Evolutionary conservation across 1,140 invertebrate genomes (phyloP).

Genomic region (Hydropsyche tenuis): DNA sequence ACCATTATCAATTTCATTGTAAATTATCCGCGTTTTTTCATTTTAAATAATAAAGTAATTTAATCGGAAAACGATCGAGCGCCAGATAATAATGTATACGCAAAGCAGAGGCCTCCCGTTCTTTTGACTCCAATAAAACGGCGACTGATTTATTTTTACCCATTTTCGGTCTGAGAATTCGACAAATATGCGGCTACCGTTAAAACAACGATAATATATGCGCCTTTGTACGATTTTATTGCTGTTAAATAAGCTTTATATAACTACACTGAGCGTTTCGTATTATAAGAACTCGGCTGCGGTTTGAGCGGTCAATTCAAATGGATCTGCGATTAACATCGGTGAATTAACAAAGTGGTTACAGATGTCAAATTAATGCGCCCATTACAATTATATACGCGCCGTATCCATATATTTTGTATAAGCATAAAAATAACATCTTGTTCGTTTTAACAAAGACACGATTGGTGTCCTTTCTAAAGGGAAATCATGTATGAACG

Average conservation of each 20-base stretch:
- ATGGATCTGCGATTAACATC: not conserved
- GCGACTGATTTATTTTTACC: slow-evolving; percentile 9
- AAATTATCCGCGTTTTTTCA: too few relatives aligned
- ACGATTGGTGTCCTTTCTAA: slow-evolving; percentile 25
- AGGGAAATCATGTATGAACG: slow-evolving; percentile 26
- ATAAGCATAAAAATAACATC: slow-evolving; percentile 3
- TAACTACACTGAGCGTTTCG: not conserved
- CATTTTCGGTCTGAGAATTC: slow-evolving; percentile 1
- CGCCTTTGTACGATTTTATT: slow-evolving; percentile 7
- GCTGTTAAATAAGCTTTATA: slow-evolving; percentile 18
- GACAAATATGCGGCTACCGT: slow-evolving; percentile 20
- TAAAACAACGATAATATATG: slow-evolving; percentile 11
- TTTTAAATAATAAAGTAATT: too few relatives aligned
- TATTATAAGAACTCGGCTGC: not conserved
- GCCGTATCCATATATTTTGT: too few relatives aligned
- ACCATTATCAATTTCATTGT: too few relatives aligned
- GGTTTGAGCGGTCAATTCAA: slow-evolving; percentile 4
- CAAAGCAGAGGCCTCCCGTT: too few relatives aligned
- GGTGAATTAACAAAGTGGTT: slow-evolving; percentile 22
- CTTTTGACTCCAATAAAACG: too few relatives aligned
- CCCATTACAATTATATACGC: slow-evolving; percentile 28
- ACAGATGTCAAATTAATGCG: slow-evolving; percentile 39
- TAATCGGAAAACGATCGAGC: too few relatives aligned
- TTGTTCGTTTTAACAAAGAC: slow-evolving; percentile 15
- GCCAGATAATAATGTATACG: too few relatives aligned